phyloP scores from a whole-genome alignment of 2,888 invertebrate genomes.

The Melanchra persicariae region DNA sequence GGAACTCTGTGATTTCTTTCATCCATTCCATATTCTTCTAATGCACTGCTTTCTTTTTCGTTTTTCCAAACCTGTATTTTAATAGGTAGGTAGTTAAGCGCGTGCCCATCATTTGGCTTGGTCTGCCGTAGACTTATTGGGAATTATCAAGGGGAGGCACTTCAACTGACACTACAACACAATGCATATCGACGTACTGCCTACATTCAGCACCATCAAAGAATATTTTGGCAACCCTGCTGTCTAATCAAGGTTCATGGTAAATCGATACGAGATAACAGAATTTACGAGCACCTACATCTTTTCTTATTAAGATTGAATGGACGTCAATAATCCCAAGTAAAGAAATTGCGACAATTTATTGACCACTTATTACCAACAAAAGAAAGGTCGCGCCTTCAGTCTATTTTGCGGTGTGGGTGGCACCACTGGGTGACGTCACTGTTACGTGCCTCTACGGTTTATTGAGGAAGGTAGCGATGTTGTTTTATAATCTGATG shows the following conservation, averaged over 20 bases:
- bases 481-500: conserved; percentile 35
- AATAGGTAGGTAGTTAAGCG: too few species aligned
- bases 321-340: conserved; percentile 62
- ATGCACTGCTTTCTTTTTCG: neutral
- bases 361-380: conserved; percentile 67
- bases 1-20: too few species aligned
- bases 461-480: conserved; percentile 48
- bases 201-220: conserved; percentile 1
- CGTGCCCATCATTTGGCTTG: too few species aligned
- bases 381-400: conserved; percentile 66
- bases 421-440: conserved; percentile 53
- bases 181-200: neutral
- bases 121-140: neutral
- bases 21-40: neutral
- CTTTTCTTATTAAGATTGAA: conserved; percentile 69
- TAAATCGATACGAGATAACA: conserved; percentile 68
- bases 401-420: conserved; percentile 60
- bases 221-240: conserved; percentile 41
- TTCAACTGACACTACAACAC: neutral
- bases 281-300: conserved; percentile 66
- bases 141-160: neutral
- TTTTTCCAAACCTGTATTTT: too few species aligned
- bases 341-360: conserved; percentile 67
- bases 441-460: conserved; percentile 30
- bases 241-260: conserved; percentile 66